These are phyloP conservation scores for Podilymbus podiceps DNA, from an alignment of 2,113 vertebrate genomes.

Conservation along the genomic window DNA sequence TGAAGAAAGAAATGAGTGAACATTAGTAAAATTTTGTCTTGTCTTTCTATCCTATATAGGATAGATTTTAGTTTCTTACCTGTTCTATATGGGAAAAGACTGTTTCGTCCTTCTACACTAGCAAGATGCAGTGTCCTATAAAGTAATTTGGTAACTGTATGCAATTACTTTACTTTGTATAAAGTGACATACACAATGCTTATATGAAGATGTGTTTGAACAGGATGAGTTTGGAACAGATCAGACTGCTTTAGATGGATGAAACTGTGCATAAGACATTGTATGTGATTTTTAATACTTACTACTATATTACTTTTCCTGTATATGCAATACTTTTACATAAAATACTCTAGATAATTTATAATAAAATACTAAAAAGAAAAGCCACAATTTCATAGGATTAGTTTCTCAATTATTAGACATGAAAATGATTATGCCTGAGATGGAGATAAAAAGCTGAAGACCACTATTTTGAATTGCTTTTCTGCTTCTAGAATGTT, in stretches of 20 bases:
- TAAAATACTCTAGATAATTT: neutral
- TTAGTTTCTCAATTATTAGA: neutral
- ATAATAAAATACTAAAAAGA: neutral
- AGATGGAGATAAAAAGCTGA: neutral
- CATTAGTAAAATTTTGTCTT: neutral
- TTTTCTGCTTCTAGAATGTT: neutral
- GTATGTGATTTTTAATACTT: neutral
- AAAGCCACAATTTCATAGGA: neutral
- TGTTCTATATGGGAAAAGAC: neutral
- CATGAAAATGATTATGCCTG: neutral
- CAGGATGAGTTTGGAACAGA: neutral
- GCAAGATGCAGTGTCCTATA: neutral
- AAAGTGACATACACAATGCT: neutral
- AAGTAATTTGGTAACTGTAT: neutral
- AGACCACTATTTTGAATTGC: neutral
- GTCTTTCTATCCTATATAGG: slow-evolving; percentile 11
- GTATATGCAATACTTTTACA: neutral
- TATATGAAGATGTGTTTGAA: slow-evolving; percentile 7
- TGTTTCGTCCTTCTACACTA: neutral
- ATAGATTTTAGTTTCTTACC: neutral
- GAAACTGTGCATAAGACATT: neutral
- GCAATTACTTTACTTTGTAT: neutral
- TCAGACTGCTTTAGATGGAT: neutral
- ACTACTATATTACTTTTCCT: neutral
- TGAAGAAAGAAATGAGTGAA: neutral